Percentiles rank a stretch among this genome's conserved stretches.
These are phyloP conservation scores for Sminthurinus aureus DNA, from an alignment of 2,888 invertebrate genomes.

Conservation along the genomic window DNA sequence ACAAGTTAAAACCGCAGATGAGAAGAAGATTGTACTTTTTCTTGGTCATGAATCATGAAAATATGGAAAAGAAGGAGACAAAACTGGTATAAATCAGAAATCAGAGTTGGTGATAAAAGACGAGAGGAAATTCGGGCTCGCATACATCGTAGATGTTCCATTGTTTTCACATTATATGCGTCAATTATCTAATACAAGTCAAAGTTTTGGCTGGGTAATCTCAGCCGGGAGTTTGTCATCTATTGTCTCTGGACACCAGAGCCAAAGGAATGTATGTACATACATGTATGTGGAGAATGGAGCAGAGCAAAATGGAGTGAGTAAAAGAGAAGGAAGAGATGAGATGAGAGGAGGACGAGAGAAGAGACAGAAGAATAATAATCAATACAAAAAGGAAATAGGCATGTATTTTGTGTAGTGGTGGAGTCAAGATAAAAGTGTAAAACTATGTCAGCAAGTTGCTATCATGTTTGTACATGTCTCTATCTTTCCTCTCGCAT, in stretches of 20 bases:
- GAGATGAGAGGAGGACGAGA: neutral
- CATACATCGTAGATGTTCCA: neutral
- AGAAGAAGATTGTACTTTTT: neutral
- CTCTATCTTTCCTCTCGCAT: neutral
- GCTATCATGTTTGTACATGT: neutral
- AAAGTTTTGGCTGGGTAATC: conserved; percentile 21
- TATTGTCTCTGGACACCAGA: conserved; percentile 10
- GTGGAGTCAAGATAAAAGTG: neutral
- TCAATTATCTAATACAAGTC: conserved; percentile 8
- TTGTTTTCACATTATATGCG: neutral
- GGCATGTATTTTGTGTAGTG: neutral
- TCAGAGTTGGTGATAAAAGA: too few relatives aligned
- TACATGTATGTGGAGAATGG: neutral
- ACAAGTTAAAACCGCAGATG: neutral
- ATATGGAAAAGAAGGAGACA: neutral
- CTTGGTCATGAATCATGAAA: neutral
- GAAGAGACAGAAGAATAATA: neutral
- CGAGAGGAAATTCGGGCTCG: neutral
- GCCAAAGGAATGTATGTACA: neutral
- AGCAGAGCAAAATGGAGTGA: neutral
- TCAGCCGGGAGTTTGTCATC: conserved; percentile 9
- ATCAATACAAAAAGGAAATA: neutral
- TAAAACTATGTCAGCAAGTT: neutral
- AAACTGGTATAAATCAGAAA: too few relatives aligned
- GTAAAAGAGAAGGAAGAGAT: neutral